Evolutionary conservation across 2,797 vertebrate species (phyloP).

Genomic region (Remorina albescens): DNA sequence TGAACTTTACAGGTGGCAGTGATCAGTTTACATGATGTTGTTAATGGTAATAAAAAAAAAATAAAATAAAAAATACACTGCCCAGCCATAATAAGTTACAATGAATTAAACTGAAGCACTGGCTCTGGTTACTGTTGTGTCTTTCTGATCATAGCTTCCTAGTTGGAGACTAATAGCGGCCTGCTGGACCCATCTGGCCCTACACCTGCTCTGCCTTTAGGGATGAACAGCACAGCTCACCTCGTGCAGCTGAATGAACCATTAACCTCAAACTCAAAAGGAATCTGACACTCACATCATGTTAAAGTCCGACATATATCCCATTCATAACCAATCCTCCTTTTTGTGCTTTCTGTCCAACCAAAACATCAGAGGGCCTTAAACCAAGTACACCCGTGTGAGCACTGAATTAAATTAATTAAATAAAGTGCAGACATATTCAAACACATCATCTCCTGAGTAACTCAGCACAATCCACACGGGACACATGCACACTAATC

Average conservation of each 20-base stretch:
- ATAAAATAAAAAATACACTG: too few relatives aligned
- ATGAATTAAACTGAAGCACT: not conserved
- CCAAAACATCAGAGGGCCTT: slow-evolving; percentile 7
- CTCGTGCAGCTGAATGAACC: slow-evolving; percentile 1
- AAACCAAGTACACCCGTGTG: slow-evolving; percentile 5
- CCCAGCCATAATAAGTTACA: not conserved
- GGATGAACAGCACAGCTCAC: slow-evolving; percentile 48
- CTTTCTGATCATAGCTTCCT: slow-evolving; percentile 19
- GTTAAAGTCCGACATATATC: not conserved
- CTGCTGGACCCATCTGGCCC: slow-evolving; percentile 68
- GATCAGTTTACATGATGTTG: too few relatives aligned
- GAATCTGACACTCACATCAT: slow-evolving; percentile 18
- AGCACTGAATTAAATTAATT: slow-evolving; percentile 14
- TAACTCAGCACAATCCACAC: too few relatives aligned
- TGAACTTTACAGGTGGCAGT: not conserved
- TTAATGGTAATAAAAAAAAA: not conserved
- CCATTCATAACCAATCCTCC: slow-evolving; percentile 8
- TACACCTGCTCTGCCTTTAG: slow-evolving; percentile 67
- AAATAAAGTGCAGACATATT: slow-evolving; percentile 11
- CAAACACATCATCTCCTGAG: slow-evolving; percentile 18
- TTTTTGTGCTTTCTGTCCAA: slow-evolving; percentile 7
- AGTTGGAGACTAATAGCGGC: slow-evolving; percentile 35
- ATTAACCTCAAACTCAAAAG: slow-evolving; percentile 39
- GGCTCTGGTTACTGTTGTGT: not conserved
- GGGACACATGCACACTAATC: not conserved